Evolutionary conservation across 2,797 vertebrate species (phyloP).

Genomic region (Chaetodon trifasciatus): DNA sequence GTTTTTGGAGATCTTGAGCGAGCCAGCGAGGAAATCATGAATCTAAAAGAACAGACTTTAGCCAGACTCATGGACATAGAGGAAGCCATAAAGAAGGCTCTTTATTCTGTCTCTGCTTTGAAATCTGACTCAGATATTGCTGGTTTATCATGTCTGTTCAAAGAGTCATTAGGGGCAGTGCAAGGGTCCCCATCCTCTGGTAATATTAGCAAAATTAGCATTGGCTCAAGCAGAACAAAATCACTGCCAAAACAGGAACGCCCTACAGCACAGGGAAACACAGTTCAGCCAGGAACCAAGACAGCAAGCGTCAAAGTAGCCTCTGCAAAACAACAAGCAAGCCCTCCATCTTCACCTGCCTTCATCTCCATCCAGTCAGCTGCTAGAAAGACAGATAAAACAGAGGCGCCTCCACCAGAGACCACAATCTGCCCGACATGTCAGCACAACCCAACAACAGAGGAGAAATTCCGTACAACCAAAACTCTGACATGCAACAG

Average conservation of each 20-base stretch:
- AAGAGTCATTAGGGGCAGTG: slow-evolving; percentile 87
- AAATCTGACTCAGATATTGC: slow-evolving; percentile 92
- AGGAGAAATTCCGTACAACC: slow-evolving; percentile 71
- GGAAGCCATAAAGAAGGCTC: slow-evolving; percentile 93
- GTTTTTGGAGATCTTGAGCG: slow-evolving; percentile 93
- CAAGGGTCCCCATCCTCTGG: slow-evolving; percentile 76
- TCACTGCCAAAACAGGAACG: slow-evolving; percentile 60
- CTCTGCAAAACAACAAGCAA: slow-evolving; percentile 74
- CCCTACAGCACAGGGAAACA: slow-evolving; percentile 24
- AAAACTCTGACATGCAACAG: slow-evolving; percentile 69
- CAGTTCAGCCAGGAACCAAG: slow-evolving; percentile 16
- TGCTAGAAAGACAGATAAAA: slow-evolving; percentile 84
- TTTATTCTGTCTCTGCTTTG: slow-evolving; percentile 92
- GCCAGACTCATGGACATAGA: slow-evolving; percentile 93
- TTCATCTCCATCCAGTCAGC: slow-evolving; percentile 93
- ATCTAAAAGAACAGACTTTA: slow-evolving; percentile 94
- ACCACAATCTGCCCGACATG: slow-evolving; percentile 52
- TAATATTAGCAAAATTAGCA: slow-evolving; percentile 87
- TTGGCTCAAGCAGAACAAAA: slow-evolving; percentile 86
- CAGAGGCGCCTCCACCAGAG: slow-evolving; percentile 48
- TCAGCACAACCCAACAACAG: slow-evolving; percentile 61
- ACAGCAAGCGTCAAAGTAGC: slow-evolving; percentile 57
- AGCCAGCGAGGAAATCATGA: slow-evolving; percentile 92
- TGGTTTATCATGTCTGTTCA: slow-evolving; percentile 90
- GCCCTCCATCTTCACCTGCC: slow-evolving; percentile 89